Evolutionary conservation across 2,797 vertebrate genomes (phyloP).

Genomic region (Aphelocoma californica): DNA sequence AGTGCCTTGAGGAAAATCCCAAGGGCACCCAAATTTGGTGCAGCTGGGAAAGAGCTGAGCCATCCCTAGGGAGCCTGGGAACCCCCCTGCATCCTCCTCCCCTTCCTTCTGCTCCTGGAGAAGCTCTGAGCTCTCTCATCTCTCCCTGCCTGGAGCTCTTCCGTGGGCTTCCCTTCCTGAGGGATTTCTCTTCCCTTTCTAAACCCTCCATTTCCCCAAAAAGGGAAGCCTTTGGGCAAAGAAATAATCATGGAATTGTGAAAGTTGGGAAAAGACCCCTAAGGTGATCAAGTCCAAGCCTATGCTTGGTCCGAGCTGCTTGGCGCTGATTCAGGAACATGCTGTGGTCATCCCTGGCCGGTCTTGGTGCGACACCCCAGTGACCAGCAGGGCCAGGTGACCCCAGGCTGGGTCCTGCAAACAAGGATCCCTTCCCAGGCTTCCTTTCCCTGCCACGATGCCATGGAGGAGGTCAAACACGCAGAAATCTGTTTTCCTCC

Average conservation of each 20-base stretch:
- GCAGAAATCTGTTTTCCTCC: background rate
- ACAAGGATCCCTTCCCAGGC: background rate
- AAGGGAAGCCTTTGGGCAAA: background rate
- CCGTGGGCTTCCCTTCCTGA: rapidly evolving
- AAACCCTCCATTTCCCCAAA: background rate
- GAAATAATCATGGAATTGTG: rapidly evolving
- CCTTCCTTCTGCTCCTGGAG: background rate
- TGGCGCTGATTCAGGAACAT: rapidly evolving
- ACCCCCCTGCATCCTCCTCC: background rate
- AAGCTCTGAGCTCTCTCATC: background rate
- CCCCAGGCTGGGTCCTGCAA: background rate
- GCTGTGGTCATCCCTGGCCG: background rate
- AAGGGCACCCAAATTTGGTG: background rate
- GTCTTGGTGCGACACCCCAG: rapidly evolving
- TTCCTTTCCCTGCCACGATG: rapidly evolving
- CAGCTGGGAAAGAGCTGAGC: background rate
- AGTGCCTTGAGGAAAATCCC: background rate
- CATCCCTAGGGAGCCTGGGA: background rate
- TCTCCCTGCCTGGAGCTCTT: background rate
- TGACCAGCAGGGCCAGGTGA: background rate
- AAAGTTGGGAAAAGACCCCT: background rate
- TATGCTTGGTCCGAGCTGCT: background rate
- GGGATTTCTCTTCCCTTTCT: background rate
- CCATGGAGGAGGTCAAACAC: rapidly evolving
- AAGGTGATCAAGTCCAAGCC: background rate